A percentile compares a stretch with the other conserved stretches of the same genome.
These are phyloP conservation scores for Nasua narica DNA, from an alignment of 2,797 vertebrate species.

Conservation along the genomic window DNA sequence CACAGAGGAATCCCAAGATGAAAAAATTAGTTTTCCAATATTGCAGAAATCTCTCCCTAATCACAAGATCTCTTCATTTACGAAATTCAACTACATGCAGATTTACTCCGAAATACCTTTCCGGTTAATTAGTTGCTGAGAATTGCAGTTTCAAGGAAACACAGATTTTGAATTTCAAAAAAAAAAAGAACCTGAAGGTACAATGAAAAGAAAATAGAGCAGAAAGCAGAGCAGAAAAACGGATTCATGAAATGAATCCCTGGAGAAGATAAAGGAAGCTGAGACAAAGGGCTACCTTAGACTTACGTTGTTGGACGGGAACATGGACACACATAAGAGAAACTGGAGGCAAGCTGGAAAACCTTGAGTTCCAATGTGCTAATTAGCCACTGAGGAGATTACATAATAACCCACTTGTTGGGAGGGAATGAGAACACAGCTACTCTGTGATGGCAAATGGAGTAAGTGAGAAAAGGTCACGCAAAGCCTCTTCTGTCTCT, in stretches of 20 bases:
- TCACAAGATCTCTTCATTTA: background rate
- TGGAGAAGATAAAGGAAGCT: background rate
- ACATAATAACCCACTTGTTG: background rate
- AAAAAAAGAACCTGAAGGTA: background rate
- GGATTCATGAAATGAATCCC: background rate
- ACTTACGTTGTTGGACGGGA: background rate
- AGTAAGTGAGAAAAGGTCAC: background rate
- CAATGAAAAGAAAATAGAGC: conserved; percentile 4
- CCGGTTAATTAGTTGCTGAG: background rate
- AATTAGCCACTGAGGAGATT: background rate
- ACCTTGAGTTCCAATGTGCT: background rate
- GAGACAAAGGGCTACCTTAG: background rate
- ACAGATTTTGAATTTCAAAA: background rate
- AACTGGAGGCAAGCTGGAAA: background rate
- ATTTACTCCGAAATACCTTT: conserved; percentile 38
- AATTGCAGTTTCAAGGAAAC: background rate
- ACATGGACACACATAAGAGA: background rate
- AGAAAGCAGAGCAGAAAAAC: background rate
- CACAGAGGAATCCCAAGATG: background rate
- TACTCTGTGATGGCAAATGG: background rate
- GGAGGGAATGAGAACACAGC: background rate
- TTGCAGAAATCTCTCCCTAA: conserved; percentile 8
- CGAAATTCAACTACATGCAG: background rate
- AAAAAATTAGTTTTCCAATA: conserved; percentile 20
- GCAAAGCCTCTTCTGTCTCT: background rate